These are phyloP conservation scores for Campaea margaritaria DNA, from an alignment of 2,888 invertebrate species.

Conservation along the genomic window DNA sequence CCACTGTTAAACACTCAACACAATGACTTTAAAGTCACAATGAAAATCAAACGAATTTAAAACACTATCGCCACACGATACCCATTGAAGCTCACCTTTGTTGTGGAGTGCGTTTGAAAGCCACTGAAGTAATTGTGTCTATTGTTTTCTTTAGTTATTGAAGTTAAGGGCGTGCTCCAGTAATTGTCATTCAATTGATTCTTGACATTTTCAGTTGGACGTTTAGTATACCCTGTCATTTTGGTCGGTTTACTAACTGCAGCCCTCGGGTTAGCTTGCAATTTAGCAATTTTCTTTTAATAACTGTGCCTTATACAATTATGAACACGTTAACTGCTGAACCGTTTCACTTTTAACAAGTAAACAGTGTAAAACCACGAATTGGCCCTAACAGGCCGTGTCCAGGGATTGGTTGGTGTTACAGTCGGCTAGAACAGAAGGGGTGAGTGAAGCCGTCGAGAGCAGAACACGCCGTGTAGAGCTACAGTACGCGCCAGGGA, in stretches of 20 bases:
- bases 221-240: conserved; percentile 5
- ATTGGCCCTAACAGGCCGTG: not conserved
- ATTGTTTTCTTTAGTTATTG: conserved; percentile 26
- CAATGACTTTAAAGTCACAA: conserved; percentile 5
- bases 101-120: conserved; percentile 12
- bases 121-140: conserved; percentile 26
- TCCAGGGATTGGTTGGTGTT: not conserved
- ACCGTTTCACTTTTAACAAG: no score
- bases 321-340: no score
- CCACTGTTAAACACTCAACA: conserved; percentile 28
- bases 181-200: conserved; percentile 23
- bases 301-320: no score
- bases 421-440: conserved; percentile 5
- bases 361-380: no score
- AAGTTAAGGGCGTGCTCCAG: conserved; percentile 20
- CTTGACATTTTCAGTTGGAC: conserved; percentile 3
- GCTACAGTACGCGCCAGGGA: conserved; percentile 22
- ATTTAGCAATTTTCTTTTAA: no score
- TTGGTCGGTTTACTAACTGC: not conserved
- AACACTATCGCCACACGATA: conserved; percentile 52
- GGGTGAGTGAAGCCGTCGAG: conserved; percentile 1
- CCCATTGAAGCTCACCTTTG: conserved; percentile 42
- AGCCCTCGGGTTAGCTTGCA: not conserved
- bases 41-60: conserved; percentile 22
- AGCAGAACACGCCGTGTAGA: conserved; percentile 11